Conservation (phyloP, 2,113 vertebrate genomes). For the Platycercus adscitus region DNA sequence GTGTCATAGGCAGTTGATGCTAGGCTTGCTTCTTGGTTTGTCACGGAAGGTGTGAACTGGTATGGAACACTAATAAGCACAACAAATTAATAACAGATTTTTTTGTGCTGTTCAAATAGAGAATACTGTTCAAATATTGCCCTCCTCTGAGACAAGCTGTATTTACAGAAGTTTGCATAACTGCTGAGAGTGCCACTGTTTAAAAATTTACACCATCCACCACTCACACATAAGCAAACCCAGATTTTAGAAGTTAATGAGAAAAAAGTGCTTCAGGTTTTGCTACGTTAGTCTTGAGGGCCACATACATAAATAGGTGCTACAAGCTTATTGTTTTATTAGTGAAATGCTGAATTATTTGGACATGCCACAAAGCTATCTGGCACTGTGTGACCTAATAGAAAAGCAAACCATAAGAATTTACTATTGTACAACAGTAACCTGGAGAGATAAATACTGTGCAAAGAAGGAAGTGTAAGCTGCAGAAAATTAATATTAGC, state of each 20-base stretch:
- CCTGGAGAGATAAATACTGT: conserved; percentile 12
- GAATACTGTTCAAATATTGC: background rate
- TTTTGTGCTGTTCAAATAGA: background rate
- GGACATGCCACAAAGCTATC: background rate
- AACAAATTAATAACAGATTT: background rate
- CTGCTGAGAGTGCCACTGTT: background rate
- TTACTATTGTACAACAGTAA: conserved; percentile 16
- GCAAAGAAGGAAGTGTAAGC: background rate
- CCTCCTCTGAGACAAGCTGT: background rate
- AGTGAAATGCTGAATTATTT: background rate
- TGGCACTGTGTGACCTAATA: background rate
- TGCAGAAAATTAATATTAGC: conserved; percentile 10
- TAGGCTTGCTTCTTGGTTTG: background rate
- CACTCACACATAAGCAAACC: background rate
- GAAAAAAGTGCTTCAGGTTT: background rate
- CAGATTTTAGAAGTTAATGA: background rate
- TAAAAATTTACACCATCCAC: background rate
- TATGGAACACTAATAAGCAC: background rate
- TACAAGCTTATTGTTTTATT: background rate
- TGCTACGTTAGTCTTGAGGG: background rate
- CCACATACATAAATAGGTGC: background rate
- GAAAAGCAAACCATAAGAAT: conserved; percentile 33
- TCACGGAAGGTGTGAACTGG: background rate
- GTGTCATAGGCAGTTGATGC: background rate
- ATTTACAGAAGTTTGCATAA: background rate